Percentiles rank a stretch among this genome's conserved stretches.
These are phyloP conservation scores for Eristalis tenax DNA, from an alignment of 2,888 invertebrate genomes.

Conservation along the genomic window DNA sequence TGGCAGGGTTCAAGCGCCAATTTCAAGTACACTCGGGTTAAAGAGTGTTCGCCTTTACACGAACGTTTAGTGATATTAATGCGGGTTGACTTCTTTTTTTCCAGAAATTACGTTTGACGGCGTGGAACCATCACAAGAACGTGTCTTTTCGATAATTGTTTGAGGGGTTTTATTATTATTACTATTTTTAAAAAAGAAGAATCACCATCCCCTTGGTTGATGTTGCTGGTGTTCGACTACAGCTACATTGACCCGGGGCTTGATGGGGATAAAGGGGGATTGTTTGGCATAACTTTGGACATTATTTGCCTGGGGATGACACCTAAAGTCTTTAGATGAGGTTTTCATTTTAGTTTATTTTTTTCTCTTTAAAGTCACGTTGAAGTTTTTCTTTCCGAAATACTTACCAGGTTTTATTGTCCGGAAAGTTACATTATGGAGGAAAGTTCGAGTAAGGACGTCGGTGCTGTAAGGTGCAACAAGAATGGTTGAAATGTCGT, in stretches of 20 bases:
- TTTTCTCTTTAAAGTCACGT: conserved; percentile 49
- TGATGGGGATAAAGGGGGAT: conserved; percentile 15
- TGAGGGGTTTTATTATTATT: neutral
- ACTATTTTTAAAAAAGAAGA: neutral
- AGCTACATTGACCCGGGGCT: too few relatives aligned
- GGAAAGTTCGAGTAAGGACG: conserved; percentile 32
- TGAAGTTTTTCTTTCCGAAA: conserved; percentile 39
- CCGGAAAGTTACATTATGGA: conserved; percentile 54
- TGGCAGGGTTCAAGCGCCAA: conserved; percentile 7
- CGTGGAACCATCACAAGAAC: conserved; percentile 4
- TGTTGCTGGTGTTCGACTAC: neutral
- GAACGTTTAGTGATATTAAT: conserved; percentile 69
- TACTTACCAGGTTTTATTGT: conserved; percentile 40
- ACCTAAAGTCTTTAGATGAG: conserved; percentile 44
- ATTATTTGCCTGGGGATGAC: conserved; percentile 66
- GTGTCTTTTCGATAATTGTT: conserved; percentile 45
- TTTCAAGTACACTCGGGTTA: conserved; percentile 21
- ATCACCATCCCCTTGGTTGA: neutral
- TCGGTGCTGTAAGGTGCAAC: neutral
- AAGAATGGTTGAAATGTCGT: neutral
- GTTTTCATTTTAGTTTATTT: neutral
- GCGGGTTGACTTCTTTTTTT: conserved; percentile 62
- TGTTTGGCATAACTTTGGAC: conserved; percentile 58
- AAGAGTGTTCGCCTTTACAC: conserved; percentile 49
- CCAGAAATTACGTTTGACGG: conserved; percentile 19